Percentiles rank a stretch among this genome's conserved stretches.
phyloP scores from a whole-genome alignment of 2,888 invertebrate genomes.

The Acanthosepion lycidas region DNA sequence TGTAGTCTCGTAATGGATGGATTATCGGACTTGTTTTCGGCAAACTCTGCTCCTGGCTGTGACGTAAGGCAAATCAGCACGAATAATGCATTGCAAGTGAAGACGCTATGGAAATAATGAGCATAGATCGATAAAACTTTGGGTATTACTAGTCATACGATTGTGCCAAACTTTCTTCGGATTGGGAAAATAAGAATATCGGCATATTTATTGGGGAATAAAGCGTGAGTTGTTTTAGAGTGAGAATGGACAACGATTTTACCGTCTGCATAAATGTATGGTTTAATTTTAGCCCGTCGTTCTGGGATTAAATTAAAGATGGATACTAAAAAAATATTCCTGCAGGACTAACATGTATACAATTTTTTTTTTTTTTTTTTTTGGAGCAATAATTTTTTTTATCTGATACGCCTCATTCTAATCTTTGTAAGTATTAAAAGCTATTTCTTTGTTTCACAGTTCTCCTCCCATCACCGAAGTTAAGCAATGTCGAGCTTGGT shows the following conservation, averaged over 20 bases:
- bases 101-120: neutral
- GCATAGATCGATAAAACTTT: neutral
- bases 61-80: neutral
- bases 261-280: neutral
- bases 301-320: neutral
- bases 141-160: neutral
- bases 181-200: neutral
- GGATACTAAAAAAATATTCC: no score
- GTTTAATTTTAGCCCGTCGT: neutral
- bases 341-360: no score
- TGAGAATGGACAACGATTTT: constrained; percentile 16
- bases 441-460: no score
- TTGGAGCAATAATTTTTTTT: no score
- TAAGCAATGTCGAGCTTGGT: no score
- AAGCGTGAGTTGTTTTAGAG: neutral
- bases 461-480: no score
- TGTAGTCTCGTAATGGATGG: neutral
- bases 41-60: neutral
- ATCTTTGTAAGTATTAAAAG: no score
- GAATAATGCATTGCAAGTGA: neutral
- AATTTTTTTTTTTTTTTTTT: no score
- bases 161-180: neutral
- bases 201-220: neutral
- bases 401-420: no score
- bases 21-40: constrained; percentile 33